These are phyloP conservation scores for Neopipo cinnamomea DNA, from an alignment of 2,113 vertebrate genomes.

Conservation along the genomic window DNA sequence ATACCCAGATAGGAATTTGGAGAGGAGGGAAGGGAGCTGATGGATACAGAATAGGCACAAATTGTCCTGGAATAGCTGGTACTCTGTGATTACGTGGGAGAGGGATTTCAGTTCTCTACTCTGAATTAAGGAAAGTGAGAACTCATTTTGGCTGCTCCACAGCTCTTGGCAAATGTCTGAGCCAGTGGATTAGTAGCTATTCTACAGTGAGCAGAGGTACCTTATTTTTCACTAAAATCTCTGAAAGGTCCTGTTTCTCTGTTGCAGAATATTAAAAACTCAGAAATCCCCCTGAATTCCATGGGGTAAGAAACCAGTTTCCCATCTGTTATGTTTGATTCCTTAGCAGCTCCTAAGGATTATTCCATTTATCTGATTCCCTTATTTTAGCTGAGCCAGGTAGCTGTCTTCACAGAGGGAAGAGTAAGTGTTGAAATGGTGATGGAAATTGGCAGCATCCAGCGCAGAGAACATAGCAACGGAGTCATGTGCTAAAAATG, in stretches of 20 bases:
- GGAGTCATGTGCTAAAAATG: neutral
- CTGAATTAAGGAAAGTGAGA: constrained; percentile 5
- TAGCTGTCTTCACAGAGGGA: neutral
- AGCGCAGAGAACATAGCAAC: neutral
- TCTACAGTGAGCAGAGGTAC: neutral
- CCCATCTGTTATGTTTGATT: neutral
- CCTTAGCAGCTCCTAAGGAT: neutral
- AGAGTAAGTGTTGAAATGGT: neutral
- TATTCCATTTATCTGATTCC: neutral
- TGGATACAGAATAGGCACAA: neutral
- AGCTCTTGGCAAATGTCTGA: neutral
- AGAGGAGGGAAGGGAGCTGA: neutral
- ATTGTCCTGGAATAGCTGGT: neutral
- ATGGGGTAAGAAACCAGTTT: neutral
- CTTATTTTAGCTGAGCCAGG: neutral
- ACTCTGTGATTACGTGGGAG: neutral
- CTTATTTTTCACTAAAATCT: neutral
- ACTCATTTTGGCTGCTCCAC: neutral
- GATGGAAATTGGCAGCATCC: rapidly evolving
- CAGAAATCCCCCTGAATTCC: neutral
- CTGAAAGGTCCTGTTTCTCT: neutral
- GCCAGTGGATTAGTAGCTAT: neutral
- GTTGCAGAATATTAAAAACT: neutral
- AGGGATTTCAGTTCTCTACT: constrained; percentile 5
- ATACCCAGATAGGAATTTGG: neutral